Conservation (phyloP, 2,888 invertebrate species). For the Polia nebulosa region DNA sequence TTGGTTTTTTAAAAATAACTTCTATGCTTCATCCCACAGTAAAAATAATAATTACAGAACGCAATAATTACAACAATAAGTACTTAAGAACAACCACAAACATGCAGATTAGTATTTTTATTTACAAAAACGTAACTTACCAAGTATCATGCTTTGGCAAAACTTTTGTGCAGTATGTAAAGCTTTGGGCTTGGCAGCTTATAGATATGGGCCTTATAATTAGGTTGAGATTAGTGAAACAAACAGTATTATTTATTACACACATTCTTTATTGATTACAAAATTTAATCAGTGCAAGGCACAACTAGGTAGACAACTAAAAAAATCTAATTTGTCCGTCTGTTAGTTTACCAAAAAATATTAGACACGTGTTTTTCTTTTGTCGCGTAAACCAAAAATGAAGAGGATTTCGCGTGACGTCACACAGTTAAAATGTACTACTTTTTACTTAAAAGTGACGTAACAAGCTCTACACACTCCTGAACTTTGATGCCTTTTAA, state of each 20-base stretch:
- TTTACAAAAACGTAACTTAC: conserved; percentile 71
- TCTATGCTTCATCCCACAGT: conserved; percentile 14
- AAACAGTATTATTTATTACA: conserved; percentile 62
- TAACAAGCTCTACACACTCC: too few species aligned
- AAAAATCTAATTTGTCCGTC: too few species aligned
- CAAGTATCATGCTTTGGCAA: conserved; percentile 68
- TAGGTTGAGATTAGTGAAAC: conserved; percentile 67
- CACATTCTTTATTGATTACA: conserved; percentile 74
- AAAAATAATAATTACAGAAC: conserved; percentile 7
- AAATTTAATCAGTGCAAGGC: conserved; percentile 66
- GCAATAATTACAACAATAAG: conserved; percentile 19
- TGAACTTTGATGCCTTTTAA: too few species aligned
- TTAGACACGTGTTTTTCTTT: too few species aligned
- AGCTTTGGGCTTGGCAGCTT: conserved; percentile 38
- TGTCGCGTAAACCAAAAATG: too few species aligned
- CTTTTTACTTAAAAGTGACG: too few species aligned
- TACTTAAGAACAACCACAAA: conserved; percentile 38
- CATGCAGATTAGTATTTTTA: conserved; percentile 73
- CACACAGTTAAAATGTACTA: too few species aligned
- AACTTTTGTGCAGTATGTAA: conserved; percentile 57
- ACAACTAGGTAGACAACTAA: too few species aligned
- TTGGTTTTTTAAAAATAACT: conserved; percentile 35
- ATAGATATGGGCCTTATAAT: conserved; percentile 32
- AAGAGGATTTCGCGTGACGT: too few species aligned
- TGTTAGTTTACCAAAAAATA: too few species aligned